Evolutionary conservation across 2,888 invertebrate genomes (phyloP).

Genomic region (Watsonalla binaria): DNA sequence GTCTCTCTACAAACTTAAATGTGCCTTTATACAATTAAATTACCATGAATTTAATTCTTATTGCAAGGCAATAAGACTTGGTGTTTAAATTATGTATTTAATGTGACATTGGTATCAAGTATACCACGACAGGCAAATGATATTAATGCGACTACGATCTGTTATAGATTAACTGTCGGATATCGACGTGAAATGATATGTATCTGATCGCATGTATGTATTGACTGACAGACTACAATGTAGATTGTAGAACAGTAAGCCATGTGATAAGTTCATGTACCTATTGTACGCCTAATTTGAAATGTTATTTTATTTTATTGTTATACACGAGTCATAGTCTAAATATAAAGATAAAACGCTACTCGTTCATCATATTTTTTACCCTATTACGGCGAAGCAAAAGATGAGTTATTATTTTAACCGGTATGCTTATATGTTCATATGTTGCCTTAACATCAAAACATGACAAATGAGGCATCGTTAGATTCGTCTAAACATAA

Average conservation of each 20-base stretch:
- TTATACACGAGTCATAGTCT: no score
- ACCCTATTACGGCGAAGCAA: no score
- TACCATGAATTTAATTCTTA: not conserved
- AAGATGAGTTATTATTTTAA: no score
- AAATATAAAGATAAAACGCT: no score
- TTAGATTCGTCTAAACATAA: no score
- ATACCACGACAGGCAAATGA: constrained; percentile 6
- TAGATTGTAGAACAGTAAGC: not conserved
- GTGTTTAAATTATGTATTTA: constrained; percentile 1
- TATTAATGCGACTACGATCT: constrained; percentile 14
- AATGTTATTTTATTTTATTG: no score
- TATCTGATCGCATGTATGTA: constrained; percentile 4
- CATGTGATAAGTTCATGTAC: no score
- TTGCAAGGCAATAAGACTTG: not conserved
- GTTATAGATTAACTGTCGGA: constrained; percentile 14
- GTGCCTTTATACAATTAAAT: not conserved
- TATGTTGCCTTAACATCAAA: no score
- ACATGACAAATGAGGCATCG: no score
- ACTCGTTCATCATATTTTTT: no score
- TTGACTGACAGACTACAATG: constrained; percentile 2
- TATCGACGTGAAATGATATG: constrained; percentile 8
- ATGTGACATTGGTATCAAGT: constrained; percentile 8
- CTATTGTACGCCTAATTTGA: no score
- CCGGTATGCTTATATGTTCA: no score
- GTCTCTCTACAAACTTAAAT: not conserved